Evolutionary conservation across 2,113 vertebrate species (phyloP).

Genomic region (Vulpes vulpes): DNA sequence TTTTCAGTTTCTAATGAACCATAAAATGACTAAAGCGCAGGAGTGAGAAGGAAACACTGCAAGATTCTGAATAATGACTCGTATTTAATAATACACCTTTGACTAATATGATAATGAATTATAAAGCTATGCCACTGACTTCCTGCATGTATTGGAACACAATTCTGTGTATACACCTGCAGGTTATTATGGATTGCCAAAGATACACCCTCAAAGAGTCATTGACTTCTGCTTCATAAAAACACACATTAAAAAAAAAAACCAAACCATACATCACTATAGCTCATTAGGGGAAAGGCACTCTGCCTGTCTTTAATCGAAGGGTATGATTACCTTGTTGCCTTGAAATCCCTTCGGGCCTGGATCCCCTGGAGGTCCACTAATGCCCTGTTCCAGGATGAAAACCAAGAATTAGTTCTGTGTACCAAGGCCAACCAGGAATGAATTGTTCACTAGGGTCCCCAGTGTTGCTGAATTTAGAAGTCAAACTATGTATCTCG

Average conservation of each 20-base stretch:
- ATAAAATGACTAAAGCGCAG: neutral
- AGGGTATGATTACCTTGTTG: constrained; percentile 89
- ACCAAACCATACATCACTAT: neutral
- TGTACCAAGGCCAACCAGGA: neutral
- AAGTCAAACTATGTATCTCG: neutral
- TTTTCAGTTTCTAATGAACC: constrained; percentile 33
- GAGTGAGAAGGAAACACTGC: neutral
- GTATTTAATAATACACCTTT: neutral
- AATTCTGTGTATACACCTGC: neutral
- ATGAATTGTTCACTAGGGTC: neutral
- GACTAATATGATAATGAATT: constrained; percentile 18
- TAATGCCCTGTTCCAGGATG: constrained; percentile 87
- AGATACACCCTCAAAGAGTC: constrained; percentile 5
- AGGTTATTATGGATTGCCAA: constrained; percentile 46
- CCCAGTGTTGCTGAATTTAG: neutral
- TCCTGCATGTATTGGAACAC: neutral
- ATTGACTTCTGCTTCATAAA: constrained; percentile 21
- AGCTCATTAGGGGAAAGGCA: neutral
- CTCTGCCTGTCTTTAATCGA: neutral
- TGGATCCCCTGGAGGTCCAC: constrained; percentile 89
- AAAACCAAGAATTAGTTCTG: constrained; percentile 74
- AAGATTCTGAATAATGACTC: constrained; percentile 10
- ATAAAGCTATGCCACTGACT: neutral
- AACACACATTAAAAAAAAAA: neutral
- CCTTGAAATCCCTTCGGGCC: constrained; percentile 91